phyloP scores from a whole-genome alignment of 2,113 vertebrate genomes.

The Ceyx margarethae region DNA sequence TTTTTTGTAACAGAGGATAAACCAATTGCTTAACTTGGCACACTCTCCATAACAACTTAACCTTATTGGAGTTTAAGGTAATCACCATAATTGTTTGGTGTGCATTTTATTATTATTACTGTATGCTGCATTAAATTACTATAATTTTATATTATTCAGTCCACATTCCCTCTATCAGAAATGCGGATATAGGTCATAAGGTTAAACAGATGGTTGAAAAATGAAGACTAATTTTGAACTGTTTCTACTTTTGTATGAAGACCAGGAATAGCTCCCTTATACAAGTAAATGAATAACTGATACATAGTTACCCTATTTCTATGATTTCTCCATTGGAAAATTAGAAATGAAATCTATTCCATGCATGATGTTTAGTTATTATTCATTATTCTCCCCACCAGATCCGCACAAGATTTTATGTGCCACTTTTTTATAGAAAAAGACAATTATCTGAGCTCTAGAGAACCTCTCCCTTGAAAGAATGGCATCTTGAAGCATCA shows the following conservation, averaged over 20 bases:
- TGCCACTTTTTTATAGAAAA: background rate
- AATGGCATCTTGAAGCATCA: background rate
- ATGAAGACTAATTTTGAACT: background rate
- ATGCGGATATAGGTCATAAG: background rate
- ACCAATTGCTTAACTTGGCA: background rate
- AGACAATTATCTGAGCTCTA: background rate
- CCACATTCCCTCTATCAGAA: background rate
- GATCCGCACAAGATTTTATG: background rate
- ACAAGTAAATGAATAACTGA: background rate
- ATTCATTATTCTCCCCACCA: background rate
- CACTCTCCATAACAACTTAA: slow-evolving; percentile 7
- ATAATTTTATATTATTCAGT: slow-evolving; percentile 24
- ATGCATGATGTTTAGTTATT: background rate
- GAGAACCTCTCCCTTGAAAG: background rate
- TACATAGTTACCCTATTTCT: background rate
- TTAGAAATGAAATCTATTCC: background rate
- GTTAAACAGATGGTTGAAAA: slow-evolving; percentile 7
- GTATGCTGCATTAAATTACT: slow-evolving; percentile 7
- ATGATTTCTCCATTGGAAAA: background rate
- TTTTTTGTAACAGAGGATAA: slow-evolving; percentile 21
- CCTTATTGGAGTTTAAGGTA: slow-evolving; percentile 39
- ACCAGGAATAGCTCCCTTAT: background rate
- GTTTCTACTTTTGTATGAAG: background rate
- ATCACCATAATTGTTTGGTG: background rate
- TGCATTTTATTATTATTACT: slow-evolving; percentile 29